These are phyloP conservation scores for Drosophila paramelanica DNA, from an alignment of 2,888 invertebrate species.

Conservation along the genomic window DNA sequence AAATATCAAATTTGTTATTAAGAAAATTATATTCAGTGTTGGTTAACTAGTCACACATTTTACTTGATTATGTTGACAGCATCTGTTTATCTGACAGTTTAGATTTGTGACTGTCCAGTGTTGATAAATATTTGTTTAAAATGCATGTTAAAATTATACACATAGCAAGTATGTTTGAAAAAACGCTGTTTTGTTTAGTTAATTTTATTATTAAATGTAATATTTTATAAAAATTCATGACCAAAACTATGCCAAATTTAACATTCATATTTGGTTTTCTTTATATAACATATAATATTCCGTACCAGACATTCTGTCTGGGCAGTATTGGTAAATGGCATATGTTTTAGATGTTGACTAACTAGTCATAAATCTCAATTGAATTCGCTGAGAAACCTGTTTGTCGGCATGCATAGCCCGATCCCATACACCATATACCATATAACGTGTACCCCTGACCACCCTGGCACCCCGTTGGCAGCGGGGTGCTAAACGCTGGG, in stretches of 20 bases:
- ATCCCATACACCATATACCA: background rate
- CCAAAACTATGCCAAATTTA: too few relatives aligned
- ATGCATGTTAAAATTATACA: too few relatives aligned
- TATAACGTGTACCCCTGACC: background rate
- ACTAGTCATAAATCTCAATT: constrained; percentile 67
- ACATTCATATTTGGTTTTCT: too few relatives aligned
- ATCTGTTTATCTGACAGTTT: background rate
- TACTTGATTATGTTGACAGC: constrained; percentile 27
- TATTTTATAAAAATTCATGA: too few relatives aligned
- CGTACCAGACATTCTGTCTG: too few relatives aligned
- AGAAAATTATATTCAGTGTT: constrained; percentile 17
- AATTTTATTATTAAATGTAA: too few relatives aligned
- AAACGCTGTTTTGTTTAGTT: too few relatives aligned
- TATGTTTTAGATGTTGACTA: constrained; percentile 19
- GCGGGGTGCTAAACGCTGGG: constrained; percentile 65
- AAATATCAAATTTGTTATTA: background rate
- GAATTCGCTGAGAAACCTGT: constrained; percentile 49
- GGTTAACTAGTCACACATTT: constrained; percentile 50
- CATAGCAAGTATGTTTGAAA: too few relatives aligned
- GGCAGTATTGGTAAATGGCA: constrained; percentile 19
- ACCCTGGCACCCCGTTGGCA: constrained; percentile 1
- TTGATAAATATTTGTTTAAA: background rate
- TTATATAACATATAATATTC: too few relatives aligned
- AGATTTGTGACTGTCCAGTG: background rate
- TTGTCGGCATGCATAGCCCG: constrained; percentile 2